A percentile compares a stretch with the other conserved stretches of the same genome.
Evolutionary conservation across 2,113 vertebrate species (phyloP).

Genomic region (Channa argus): DNA sequence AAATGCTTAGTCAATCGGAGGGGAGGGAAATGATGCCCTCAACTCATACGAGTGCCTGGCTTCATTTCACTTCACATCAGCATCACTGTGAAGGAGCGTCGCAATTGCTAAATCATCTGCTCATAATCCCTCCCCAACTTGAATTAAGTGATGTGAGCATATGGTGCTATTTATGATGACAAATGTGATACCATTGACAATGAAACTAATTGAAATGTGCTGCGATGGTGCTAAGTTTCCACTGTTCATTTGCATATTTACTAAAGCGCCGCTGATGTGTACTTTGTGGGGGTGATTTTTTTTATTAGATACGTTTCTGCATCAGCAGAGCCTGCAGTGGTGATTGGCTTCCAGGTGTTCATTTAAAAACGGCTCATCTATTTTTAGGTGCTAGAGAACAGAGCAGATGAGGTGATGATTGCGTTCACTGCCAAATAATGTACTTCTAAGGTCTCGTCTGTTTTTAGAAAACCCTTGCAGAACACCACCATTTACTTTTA

Average conservation of each 20-base stretch:
- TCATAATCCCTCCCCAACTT: conserved; percentile 65
- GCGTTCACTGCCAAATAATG: conserved; percentile 3
- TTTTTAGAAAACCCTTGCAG: not conserved
- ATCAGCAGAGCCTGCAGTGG: not conserved
- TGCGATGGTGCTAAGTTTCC: conserved; percentile 16
- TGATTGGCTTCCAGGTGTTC: conserved; percentile 39
- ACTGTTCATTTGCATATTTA: conserved; percentile 50
- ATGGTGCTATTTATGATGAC: conserved; percentile 63
- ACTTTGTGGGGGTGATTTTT: conserved; percentile 22
- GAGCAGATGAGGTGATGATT: conserved; percentile 17
- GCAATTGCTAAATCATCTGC: conserved; percentile 67
- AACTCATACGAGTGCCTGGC: conserved; percentile 46
- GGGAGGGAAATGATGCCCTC: conserved; percentile 51
- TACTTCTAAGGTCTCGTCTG: not conserved
- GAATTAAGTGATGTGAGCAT: conserved; percentile 57
- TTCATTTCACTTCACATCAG: conserved; percentile 65
- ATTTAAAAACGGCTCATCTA: conserved; percentile 21
- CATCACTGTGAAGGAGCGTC: conserved; percentile 37
- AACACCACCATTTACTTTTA: too few relatives aligned
- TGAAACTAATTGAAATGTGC: conserved; percentile 59
- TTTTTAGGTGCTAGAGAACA: not conserved
- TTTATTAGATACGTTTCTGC: conserved; percentile 24
- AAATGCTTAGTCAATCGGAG: conserved; percentile 72
- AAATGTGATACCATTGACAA: conserved; percentile 56
- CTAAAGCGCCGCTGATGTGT: conserved; percentile 34